Percentiles rank a stretch among this genome's conserved stretches.
Conservation (phyloP, 2,888 invertebrate genomes). For the Cosmopolites sordidus region DNA sequence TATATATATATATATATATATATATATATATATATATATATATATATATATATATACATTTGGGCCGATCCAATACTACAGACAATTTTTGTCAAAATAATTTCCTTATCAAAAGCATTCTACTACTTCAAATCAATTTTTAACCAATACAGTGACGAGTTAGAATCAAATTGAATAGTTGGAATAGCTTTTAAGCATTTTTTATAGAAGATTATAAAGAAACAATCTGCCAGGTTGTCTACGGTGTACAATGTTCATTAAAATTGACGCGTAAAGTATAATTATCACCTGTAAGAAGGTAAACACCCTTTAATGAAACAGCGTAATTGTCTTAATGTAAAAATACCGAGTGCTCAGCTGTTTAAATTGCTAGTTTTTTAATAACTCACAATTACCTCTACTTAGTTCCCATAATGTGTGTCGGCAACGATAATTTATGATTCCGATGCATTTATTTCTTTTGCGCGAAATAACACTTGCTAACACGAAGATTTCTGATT, state of each 20-base stretch:
- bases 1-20: too few species aligned
- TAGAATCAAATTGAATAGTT: too few species aligned
- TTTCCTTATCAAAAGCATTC: too few species aligned
- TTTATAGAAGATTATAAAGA: too few species aligned
- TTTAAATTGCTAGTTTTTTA: slow-evolving; percentile 22
- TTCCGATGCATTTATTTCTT: slow-evolving; percentile 16
- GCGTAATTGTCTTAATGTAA: slow-evolving; percentile 5
- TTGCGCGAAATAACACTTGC: background rate
- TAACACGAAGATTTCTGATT: too few species aligned
- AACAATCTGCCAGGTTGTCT: background rate
- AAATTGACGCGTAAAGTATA: slow-evolving; percentile 4
- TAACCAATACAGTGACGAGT: too few species aligned
- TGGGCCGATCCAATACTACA: too few species aligned
- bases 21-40: too few species aligned
- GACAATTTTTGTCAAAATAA: too few species aligned
- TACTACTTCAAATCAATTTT: too few species aligned
- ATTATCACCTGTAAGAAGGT: slow-evolving; percentile 23
- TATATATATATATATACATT: too few species aligned
- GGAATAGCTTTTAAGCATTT: too few species aligned
- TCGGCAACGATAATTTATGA: slow-evolving; percentile 17
- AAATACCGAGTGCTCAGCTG: slow-evolving; percentile 1
- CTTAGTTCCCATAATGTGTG: slow-evolving; percentile 19
- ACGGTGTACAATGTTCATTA: background rate
- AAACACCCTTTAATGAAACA: slow-evolving; percentile 25
- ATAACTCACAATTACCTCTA: slow-evolving; percentile 22